Percentiles rank a stretch among this genome's conserved stretches.
phyloP scores from a whole-genome alignment of 2,113 vertebrate genomes.

The Equus przewalskii region DNA sequence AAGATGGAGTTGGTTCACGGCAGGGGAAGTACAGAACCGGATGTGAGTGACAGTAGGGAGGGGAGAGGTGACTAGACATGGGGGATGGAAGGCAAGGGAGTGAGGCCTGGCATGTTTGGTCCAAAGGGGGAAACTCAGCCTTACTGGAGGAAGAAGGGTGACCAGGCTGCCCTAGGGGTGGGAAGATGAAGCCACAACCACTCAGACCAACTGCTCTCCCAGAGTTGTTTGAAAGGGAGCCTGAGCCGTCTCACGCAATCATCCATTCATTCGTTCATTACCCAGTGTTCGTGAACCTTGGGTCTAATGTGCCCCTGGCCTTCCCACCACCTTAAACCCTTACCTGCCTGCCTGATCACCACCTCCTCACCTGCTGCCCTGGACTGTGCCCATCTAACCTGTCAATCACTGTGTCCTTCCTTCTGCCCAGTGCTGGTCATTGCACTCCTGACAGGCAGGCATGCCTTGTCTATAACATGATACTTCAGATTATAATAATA shows the following conservation, averaged over 20 bases:
- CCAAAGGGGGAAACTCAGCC: background rate
- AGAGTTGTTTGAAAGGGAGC: background rate
- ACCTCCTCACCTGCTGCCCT: background rate
- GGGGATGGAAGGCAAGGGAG: background rate
- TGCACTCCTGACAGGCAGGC: background rate
- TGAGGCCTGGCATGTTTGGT: too few species aligned
- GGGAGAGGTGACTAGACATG: background rate
- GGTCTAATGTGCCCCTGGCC: background rate
- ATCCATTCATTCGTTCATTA: background rate
- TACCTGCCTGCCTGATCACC: background rate
- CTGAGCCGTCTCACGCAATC: accelerated
- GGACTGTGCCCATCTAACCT: background rate
- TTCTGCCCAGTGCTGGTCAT: background rate
- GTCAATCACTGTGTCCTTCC: background rate
- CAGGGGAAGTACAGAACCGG: background rate
- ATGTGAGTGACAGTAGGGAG: background rate
- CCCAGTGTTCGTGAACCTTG: background rate
- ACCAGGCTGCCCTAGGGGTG: background rate
- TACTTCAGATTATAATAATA: background rate
- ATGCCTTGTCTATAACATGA: background rate
- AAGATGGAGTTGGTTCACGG: too few species aligned
- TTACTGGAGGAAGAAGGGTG: background rate
- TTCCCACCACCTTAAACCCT: background rate
- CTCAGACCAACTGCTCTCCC: background rate
- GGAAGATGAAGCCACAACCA: background rate